These are phyloP conservation scores for Pseudonaja textilis DNA, from an alignment of 2,113 vertebrate species.

Conservation along the genomic window DNA sequence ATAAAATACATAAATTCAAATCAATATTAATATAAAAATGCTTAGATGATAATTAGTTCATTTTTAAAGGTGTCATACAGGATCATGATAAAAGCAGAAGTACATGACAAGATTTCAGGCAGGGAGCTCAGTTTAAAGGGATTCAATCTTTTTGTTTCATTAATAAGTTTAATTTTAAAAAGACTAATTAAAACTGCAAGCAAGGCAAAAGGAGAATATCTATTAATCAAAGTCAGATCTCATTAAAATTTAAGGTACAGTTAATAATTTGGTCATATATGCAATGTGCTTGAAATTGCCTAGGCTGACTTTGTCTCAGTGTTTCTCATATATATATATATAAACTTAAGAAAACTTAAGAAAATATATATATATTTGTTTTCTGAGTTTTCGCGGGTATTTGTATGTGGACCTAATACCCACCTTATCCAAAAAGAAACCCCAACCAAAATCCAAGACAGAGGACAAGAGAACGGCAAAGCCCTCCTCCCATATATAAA, in stretches of 20 bases:
- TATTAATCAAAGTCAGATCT: conserved; percentile 29
- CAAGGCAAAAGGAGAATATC: conserved; percentile 25
- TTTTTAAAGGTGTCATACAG: conserved; percentile 11
- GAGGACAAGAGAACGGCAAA: no score
- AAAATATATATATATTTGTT: no score
- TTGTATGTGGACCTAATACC: no score
- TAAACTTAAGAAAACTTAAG: no score
- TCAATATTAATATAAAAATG: conserved; percentile 33
- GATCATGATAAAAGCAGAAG: background rate
- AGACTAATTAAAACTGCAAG: conserved; percentile 21
- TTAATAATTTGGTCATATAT: background rate
- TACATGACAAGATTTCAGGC: background rate
- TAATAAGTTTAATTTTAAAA: conserved; percentile 50
- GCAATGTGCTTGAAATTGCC: background rate
- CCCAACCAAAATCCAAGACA: no score
- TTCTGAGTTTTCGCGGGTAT: no score
- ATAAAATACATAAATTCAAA: background rate
- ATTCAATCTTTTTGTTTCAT: conserved; percentile 25
- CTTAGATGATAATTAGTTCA: background rate
- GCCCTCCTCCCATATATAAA: no score
- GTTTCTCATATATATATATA: background rate
- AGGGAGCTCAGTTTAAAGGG: background rate
- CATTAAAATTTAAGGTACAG: conserved; percentile 24
- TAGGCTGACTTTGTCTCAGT: background rate
- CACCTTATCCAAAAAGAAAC: no score